These are phyloP conservation scores for Hippocampus abdominalis DNA, from an alignment of 2,113 vertebrate species.

Conservation along the genomic window DNA sequence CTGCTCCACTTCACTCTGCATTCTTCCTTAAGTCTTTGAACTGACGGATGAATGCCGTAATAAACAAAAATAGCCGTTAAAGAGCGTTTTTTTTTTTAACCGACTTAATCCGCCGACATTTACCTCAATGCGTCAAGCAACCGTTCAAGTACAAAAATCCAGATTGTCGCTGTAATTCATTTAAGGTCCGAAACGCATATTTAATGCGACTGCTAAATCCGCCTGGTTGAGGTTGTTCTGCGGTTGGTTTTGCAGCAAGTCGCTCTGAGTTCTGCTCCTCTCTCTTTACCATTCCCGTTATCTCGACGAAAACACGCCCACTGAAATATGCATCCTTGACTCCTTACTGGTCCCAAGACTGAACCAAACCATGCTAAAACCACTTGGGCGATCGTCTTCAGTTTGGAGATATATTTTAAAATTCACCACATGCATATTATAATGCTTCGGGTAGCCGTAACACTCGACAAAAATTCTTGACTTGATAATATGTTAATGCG, in stretches of 20 bases:
- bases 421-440: not conserved
- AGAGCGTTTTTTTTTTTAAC: not conserved
- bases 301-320: slow-evolving; percentile 54
- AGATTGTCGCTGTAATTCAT: not conserved
- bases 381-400: slow-evolving; percentile 10
- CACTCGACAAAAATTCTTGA: not conserved
- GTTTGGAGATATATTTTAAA: not conserved
- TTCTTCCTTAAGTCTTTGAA: not conserved
- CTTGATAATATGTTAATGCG: no score
- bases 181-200: not conserved
- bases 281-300: slow-evolving; percentile 46
- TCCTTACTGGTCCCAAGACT: slow-evolving; percentile 31
- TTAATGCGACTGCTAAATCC: slow-evolving; percentile 6
- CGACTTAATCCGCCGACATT: not conserved
- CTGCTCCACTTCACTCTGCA: slow-evolving; percentile 47
- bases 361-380: slow-evolving; percentile 5
- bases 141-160: not conserved
- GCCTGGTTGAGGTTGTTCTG: not conserved
- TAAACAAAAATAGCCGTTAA: not conserved
- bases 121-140: not conserved
- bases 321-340: slow-evolving; percentile 27
- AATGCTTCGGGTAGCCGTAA: not conserved
- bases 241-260: not conserved
- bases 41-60: not conserved
- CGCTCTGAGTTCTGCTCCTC: slow-evolving; percentile 4